Evolutionary conservation across 2,888 invertebrate genomes (phyloP), one percentile per base, ranked within the genome.

Genomic region (Lampropteryx suffumata): DNA sequence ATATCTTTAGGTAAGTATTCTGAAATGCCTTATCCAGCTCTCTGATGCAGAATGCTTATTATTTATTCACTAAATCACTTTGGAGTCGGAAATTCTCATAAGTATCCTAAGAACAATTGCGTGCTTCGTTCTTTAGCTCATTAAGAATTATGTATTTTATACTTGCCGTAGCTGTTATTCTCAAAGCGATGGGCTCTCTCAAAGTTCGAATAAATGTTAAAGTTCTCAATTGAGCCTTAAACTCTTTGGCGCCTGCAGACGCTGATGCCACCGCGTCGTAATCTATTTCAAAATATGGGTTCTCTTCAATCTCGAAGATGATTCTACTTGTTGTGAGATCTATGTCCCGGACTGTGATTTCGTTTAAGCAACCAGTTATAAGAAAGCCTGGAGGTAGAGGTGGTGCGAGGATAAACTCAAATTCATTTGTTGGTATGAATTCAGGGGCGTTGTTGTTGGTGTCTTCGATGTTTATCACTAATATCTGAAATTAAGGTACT

Each of bases 241-340:
- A 90, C 34, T 83, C 73, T 64, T 90, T 91, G 0, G 73, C 56
- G 6, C 50, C 61, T 1, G 66, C 64, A 1, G 75, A 71, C 2
- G 60, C 45, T 1, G 36, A 51, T 9, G 51, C 36, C 6, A 57
- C 58, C 0, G 49, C 62, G 41, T 80, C 79, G 49, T 76, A 82
- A 9, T 50, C 62, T 30, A 91, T 81, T 70, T 82, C 79, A 52
- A 91, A 82, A 53, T 79, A 73, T 4, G 73, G 68, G 44, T 84
- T 88, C 6, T 80, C 77, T 47, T 82, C 71, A 4, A 90, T 76
- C 8, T 55, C 52, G 40, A 88, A 90, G 11, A 74, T 69, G 26
- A 91, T 84, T 61, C 68, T 69, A 13, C 71, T 56, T 0, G 90
- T 92, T 0, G 92, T 90, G 7, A 92, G 82, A 66, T 92, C 92